Percentiles rank a stretch among this genome's conserved stretches.
Conservation (phyloP, 1,140 invertebrate species). For the Melitaea cinxia region DNA sequence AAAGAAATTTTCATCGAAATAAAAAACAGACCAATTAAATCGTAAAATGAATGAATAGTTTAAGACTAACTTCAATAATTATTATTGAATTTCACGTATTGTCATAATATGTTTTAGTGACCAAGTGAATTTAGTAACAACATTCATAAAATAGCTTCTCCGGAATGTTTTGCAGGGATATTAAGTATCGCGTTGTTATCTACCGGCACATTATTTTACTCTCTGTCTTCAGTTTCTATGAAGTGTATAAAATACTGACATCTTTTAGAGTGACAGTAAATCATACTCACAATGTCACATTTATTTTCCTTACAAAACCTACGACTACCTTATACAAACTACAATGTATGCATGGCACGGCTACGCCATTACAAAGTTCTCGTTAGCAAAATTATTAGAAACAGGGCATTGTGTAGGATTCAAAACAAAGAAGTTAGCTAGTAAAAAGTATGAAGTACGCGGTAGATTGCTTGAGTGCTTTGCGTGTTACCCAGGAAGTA, state of each 20-base stretch:
- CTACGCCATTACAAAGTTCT: conserved; percentile 31
- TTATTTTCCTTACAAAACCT: conserved; percentile 39
- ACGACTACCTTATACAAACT: conserved; percentile 31
- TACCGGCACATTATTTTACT: conserved; percentile 4
- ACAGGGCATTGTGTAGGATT: conserved; percentile 57
- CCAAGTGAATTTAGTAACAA: not conserved
- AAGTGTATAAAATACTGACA: conserved; percentile 35
- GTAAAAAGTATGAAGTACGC: conserved; percentile 58
- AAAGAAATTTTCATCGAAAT: conserved; percentile 20
- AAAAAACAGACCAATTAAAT: conserved; percentile 26
- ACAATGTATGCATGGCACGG: conserved; percentile 31
- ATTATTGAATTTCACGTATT: not conserved
- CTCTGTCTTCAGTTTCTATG: conserved; percentile 24
- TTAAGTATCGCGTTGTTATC: not conserved
- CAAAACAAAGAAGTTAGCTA: conserved; percentile 67
- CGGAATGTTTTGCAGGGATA: not conserved
- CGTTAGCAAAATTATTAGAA: conserved; percentile 68
- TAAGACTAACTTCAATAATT: not conserved
- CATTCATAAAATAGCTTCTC: not conserved
- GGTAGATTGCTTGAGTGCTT: conserved; percentile 48
- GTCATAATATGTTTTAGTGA: not conserved
- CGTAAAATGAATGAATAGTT: conserved; percentile 5
- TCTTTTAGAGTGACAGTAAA: conserved; percentile 36
- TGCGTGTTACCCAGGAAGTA: conserved; percentile 28
- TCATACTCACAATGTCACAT: conserved; percentile 35